Evolutionary conservation across 2,888 invertebrate species (phyloP).

Genomic region (Drosophila atripex): DNA sequence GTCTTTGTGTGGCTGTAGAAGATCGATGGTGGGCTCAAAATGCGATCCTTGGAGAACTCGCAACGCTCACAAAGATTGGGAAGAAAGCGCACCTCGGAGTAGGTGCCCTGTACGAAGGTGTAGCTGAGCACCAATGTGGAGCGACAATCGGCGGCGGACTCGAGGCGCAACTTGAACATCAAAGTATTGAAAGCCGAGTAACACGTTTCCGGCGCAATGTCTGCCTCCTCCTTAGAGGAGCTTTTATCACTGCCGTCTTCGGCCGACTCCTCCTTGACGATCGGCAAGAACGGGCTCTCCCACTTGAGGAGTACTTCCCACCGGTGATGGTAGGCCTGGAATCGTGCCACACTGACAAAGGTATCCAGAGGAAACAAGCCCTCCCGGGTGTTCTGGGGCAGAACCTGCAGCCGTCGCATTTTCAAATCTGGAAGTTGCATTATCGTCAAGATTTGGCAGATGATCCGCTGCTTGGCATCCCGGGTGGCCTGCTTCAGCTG

Average conservation of each 20-base stretch:
- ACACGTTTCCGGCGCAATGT: neutral
- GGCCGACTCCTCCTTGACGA: too few species aligned
- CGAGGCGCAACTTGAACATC: conserved; percentile 25
- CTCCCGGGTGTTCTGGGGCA: neutral
- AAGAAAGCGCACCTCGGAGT: conserved; percentile 40
- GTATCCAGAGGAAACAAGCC: conserved; percentile 16
- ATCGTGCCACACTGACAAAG: neutral
- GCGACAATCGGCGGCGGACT: accelerated
- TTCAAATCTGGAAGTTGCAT: conserved; percentile 27
- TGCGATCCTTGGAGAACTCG: conserved; percentile 13
- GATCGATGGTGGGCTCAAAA: conserved; percentile 7
- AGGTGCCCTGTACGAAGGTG: conserved; percentile 28
- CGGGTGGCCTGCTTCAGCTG: neutral
- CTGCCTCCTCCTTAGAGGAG: neutral
- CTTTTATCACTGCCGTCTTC: neutral
- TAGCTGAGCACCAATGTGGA: conserved; percentile 24
- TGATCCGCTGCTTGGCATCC: neutral
- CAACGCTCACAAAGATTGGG: conserved; percentile 45
- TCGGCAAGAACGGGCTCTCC: neutral
- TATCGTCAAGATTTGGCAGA: conserved; percentile 18
- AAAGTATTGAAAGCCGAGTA: neutral
- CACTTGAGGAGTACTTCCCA: conserved; percentile 44
- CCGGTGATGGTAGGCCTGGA: conserved; percentile 14
- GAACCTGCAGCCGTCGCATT: conserved; percentile 33
- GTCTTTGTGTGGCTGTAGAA: conserved; percentile 32